A percentile compares a stretch with the other conserved stretches of the same genome.
Conservation (phyloP, 2,113 vertebrate species). For the Hypomesus transpacificus region DNA sequence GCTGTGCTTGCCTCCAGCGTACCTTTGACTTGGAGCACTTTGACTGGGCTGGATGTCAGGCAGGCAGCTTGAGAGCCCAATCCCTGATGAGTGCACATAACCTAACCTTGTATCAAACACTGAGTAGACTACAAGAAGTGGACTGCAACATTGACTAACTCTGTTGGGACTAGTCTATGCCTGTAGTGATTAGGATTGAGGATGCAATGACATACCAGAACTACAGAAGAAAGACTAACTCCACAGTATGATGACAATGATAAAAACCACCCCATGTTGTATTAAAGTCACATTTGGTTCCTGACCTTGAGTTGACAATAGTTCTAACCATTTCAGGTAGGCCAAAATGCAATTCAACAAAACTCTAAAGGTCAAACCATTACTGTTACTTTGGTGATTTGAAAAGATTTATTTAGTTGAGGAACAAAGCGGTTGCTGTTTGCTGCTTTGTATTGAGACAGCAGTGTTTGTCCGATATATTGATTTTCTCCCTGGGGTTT, state of each 20-base stretch:
- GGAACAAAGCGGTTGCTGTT: conserved; percentile 49
- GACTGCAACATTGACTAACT: conserved; percentile 44
- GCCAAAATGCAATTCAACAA: conserved; percentile 32
- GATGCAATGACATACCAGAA: too few species aligned
- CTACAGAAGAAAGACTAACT: too few species aligned
- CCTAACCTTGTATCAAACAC: conserved; percentile 37
- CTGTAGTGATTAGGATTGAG: too few species aligned
- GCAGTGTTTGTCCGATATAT: conserved; percentile 58
- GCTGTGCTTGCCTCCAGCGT: conserved; percentile 43
- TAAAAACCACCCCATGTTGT: too few species aligned
- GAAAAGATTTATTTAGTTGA: conserved; percentile 48
- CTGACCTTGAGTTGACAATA: conserved; percentile 28
- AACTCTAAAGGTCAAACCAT: conserved; percentile 57
- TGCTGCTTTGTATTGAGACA: conserved; percentile 53
- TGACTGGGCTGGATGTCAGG: conserved; percentile 48
- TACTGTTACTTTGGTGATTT: conserved; percentile 46
- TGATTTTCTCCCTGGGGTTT: conserved; percentile 58
- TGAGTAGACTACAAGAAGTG: too few species aligned
- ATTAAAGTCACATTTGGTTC: conserved; percentile 12
- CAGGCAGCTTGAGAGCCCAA: conserved; percentile 51
- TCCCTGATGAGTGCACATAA: conserved; percentile 41
- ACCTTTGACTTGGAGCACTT: conserved; percentile 45
- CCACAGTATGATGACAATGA: too few species aligned
- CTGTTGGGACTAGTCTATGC: conserved; percentile 19
- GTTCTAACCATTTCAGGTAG: conserved; percentile 20